A percentile compares a stretch with the other conserved stretches of the same genome.
Evolutionary conservation across 2,888 invertebrate genomes (phyloP).

Genomic region (Cataglyphis altisquamis): DNA sequence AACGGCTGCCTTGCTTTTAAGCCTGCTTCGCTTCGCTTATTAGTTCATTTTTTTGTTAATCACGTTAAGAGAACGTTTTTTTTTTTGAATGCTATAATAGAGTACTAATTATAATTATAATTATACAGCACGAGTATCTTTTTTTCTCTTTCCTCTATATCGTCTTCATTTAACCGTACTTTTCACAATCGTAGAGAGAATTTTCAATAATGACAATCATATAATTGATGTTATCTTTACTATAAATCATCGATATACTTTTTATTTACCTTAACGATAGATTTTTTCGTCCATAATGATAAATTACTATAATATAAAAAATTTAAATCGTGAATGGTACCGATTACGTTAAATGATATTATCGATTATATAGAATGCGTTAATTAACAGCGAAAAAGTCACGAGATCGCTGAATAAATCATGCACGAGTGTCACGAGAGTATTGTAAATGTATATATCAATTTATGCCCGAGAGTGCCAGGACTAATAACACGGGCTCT

Average conservation of each 20-base stretch:
- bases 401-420: neutral
- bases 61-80: neutral
- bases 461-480: conserved; percentile 59
- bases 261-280: neutral
- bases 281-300: conserved; percentile 4
- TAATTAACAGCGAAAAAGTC: conserved; percentile 36
- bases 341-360: conserved; percentile 2
- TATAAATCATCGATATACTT: neutral
- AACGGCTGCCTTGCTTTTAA: conserved; percentile 44
- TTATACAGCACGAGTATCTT: neutral
- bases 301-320: neutral
- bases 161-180: neutral
- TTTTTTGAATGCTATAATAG: neutral
- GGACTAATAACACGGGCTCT: conserved; percentile 71
- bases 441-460: conserved; percentile 48
- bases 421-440: neutral
- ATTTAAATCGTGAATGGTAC: neutral
- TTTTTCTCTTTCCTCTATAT: neutral
- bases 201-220: neutral
- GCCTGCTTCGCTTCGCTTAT: neutral
- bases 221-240: neutral
- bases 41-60: neutral
- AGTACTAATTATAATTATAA: neutral
- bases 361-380: neutral
- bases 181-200: neutral